Conservation (phyloP, 2,113 vertebrate species). For the Gopherus evgoodei region DNA sequence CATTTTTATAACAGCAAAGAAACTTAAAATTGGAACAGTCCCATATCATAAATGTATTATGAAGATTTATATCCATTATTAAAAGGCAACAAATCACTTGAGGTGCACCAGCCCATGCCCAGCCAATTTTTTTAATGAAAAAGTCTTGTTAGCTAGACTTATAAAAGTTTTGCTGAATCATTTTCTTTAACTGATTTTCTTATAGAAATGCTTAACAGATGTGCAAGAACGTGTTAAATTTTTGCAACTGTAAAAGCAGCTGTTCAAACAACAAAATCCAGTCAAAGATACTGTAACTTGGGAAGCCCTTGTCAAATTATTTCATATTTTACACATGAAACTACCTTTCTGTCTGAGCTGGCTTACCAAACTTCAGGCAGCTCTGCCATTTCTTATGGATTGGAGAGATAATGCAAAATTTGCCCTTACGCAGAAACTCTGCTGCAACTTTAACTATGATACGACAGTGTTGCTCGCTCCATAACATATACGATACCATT, state of each 20-base stretch:
- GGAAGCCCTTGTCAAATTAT: background rate
- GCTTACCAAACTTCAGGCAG: background rate
- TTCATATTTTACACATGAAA: background rate
- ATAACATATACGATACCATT: background rate
- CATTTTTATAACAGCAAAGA: constrained; percentile 14
- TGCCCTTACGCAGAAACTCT: constrained; percentile 6
- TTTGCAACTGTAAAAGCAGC: background rate
- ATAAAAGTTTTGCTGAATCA: constrained; percentile 1
- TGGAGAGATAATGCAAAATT: background rate
- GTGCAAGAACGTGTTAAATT: background rate
- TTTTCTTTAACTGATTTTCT: constrained; percentile 11
- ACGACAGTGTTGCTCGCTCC: background rate
- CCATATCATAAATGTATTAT: background rate
- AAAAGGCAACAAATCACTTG: background rate
- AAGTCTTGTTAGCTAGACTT: constrained; percentile 5
- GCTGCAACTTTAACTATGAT: background rate
- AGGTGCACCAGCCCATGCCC: background rate
- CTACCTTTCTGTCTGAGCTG: background rate
- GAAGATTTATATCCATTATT: constrained; percentile 1
- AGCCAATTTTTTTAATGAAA: constrained; percentile 10
- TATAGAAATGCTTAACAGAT: background rate
- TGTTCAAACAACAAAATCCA: too few species aligned
- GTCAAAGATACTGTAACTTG: background rate
- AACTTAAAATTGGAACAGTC: background rate
- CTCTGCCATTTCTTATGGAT: background rate